A percentile compares a stretch with the other conserved stretches of the same genome.
Evolutionary conservation across 2,113 vertebrate genomes (phyloP).

Genomic region (Peromyscus maniculatus): DNA sequence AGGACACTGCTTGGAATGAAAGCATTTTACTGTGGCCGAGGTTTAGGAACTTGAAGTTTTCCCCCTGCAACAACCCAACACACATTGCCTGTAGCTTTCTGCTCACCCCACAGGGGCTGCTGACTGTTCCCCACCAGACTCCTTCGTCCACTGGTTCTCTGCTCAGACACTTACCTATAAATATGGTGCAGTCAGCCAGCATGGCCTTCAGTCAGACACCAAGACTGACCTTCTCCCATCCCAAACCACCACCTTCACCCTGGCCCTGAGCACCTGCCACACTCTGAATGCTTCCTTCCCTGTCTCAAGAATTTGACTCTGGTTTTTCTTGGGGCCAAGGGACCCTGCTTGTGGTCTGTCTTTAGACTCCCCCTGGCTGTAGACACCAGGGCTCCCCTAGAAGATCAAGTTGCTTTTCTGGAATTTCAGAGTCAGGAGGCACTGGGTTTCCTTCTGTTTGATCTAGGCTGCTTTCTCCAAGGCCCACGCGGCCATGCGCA

Average conservation of each 20-base stretch:
- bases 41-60: not conserved
- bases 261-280: not conserved
- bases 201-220: not conserved
- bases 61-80: too few relatives aligned
- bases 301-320: conserved; percentile 3
- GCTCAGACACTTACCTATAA: accelerated
- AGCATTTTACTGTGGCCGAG: not conserved
- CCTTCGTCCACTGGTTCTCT: not conserved
- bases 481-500: conserved; percentile 31
- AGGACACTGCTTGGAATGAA: not conserved
- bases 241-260: not conserved
- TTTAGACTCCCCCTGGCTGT: not conserved
- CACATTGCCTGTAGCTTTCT: not conserved
- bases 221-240: not conserved
- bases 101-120: not conserved
- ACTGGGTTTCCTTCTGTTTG: conserved; percentile 56
- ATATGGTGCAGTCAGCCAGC: not conserved
- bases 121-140: accelerated
- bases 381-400: not conserved
- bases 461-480: conserved; percentile 53
- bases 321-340: not conserved
- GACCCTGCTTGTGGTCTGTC: not conserved
- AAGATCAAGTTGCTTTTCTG: conserved; percentile 55
- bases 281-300: not conserved
- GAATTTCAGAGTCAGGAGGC: conserved; percentile 39